These are phyloP conservation scores for silkworm (Bombyx mori) DNA, from an alignment of 1,140 invertebrate species.

Conservation along the genomic window ASM3026992v2 NC_085131.1:1288001-1288500, in stretches of 20 bases:
- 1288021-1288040: slow-evolving; percentile 79
- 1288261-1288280: neutral
- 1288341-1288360: too few species aligned
- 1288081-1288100: slow-evolving; percentile 89
- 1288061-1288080: slow-evolving; percentile 73
- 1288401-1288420: too few species aligned
- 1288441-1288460: too few species aligned
- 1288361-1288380: too few species aligned
- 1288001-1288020: slow-evolving; percentile 93
- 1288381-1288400: too few species aligned
- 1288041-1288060: slow-evolving; percentile 24
- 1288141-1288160: slow-evolving; percentile 89
- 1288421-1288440: too few species aligned
- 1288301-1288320: too few species aligned
- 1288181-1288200: slow-evolving; percentile 36
- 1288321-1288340: too few species aligned
- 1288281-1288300: too few species aligned
- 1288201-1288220: neutral
- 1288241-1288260: too few species aligned
- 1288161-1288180: slow-evolving; percentile 91
- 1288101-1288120: slow-evolving; percentile 89
- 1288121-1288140: slow-evolving; percentile 87
- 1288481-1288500: too few species aligned
- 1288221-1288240: neutral
- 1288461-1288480: too few species aligned